phyloP scores from a whole-genome alignment of 2,888 invertebrate genomes.

The Schizotus pectinicornis region DNA sequence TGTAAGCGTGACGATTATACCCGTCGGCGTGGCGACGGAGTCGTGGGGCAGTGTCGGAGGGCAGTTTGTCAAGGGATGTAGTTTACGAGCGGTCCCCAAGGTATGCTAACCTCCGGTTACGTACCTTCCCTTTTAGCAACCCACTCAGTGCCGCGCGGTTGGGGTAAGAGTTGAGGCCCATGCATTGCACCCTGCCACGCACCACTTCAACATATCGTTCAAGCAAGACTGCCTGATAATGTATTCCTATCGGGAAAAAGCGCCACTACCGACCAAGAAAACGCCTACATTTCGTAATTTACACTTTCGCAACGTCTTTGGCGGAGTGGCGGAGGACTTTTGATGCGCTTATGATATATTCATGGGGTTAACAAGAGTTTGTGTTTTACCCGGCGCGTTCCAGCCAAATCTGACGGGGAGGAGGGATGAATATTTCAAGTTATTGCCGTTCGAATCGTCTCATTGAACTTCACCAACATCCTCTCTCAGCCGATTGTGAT shows the following conservation, averaged over 20 bases:
- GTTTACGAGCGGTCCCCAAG: conserved; percentile 59
- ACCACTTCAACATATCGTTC: conserved; percentile 25
- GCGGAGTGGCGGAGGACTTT: conserved; percentile 19
- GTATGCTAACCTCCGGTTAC: conserved; percentile 59
- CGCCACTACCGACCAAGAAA: conserved; percentile 18
- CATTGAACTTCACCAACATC: background rate
- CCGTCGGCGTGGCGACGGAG: background rate
- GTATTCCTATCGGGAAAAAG: conserved; percentile 27
- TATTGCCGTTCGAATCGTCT: conserved; percentile 17
- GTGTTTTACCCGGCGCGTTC: conserved; percentile 18
- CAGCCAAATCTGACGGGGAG: conserved; percentile 17
- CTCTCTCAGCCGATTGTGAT: conserved; percentile 15
- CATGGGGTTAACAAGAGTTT: conserved; percentile 32
- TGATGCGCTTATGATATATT: conserved; percentile 29
- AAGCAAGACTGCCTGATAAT: conserved; percentile 17
- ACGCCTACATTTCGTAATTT: conserved; percentile 27
- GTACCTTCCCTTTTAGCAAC: conserved; percentile 58
- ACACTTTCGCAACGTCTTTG: conserved; percentile 26
- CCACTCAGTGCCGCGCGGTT: conserved; percentile 32
- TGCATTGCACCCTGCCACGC: conserved; percentile 22
- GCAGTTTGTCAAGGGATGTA: conserved; percentile 57
- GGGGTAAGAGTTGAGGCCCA: background rate
- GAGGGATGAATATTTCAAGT: conserved; percentile 27
- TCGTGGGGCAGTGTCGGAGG: background rate
- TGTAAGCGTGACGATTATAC: conserved; percentile 4